phyloP scores from a whole-genome alignment of 2,797 vertebrate genomes.

The Danio jaintianensis region DNA sequence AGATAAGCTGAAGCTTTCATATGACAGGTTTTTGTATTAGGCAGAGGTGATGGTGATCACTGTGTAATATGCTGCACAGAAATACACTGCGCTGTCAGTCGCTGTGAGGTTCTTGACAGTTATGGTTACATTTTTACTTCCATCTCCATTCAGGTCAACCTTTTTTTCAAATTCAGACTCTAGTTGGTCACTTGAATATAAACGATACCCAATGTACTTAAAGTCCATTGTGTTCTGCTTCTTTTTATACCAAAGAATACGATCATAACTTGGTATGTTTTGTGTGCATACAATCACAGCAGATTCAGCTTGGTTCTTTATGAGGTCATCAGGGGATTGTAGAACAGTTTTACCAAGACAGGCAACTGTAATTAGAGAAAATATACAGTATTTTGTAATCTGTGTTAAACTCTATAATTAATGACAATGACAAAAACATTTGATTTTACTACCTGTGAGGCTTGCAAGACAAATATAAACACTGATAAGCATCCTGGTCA shows the following conservation, averaged over 20 bases:
- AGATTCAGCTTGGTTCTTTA: background rate
- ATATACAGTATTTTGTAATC: background rate
- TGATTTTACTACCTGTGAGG: background rate
- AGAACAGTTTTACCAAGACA: background rate
- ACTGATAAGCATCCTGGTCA: background rate
- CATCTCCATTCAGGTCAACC: no score
- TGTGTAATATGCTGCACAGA: no score
- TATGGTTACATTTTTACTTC: no score
- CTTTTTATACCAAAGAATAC: constrained; percentile 53
- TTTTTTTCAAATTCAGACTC: no score
- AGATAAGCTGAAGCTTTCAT: no score
- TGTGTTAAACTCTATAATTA: background rate
- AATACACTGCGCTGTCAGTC: no score
- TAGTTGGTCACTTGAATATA: no score
- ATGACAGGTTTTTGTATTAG: no score
- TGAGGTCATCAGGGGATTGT: constrained; percentile 41
- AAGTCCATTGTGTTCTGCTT: background rate
- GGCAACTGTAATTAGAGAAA: background rate
- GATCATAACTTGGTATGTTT: background rate
- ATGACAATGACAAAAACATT: background rate
- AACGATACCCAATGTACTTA: constrained; percentile 30
- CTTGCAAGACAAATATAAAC: background rate
- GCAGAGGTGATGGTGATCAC: no score
- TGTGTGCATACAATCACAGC: constrained; percentile 44
- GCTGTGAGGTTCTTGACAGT: no score